phyloP scores from a whole-genome alignment of 2,113 vertebrate genomes.

The Serinus canaria region DNA sequence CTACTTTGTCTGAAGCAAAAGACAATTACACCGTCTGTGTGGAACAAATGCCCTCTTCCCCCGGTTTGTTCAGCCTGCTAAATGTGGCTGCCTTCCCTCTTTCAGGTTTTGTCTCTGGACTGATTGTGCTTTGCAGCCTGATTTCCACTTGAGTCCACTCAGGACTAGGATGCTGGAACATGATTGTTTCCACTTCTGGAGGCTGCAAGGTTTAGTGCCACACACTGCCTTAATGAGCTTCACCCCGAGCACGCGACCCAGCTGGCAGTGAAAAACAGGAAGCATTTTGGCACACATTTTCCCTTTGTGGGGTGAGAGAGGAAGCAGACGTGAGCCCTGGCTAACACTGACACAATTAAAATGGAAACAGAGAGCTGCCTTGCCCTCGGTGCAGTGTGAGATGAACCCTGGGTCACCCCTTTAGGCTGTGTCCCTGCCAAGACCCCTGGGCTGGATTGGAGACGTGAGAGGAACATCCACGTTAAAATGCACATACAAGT shows the following conservation, averaged over 20 bases:
- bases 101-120: conserved; percentile 28
- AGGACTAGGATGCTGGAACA: neutral
- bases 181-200: conserved; percentile 9
- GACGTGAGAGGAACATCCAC: rapidly evolving
- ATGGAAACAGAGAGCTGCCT: conserved; percentile 26
- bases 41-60: neutral
- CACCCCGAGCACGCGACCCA: neutral
- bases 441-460: neutral
- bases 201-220: neutral
- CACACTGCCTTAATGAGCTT: conserved; percentile 21
- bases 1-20: neutral
- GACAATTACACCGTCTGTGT: neutral
- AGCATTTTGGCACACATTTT: conserved; percentile 44
- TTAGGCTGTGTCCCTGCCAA: neutral
- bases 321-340: conserved; percentile 11
- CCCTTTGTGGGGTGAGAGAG: conserved; percentile 51
- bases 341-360: conserved; percentile 41
- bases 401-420: neutral
- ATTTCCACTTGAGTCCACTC: conserved; percentile 22
- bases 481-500: neutral
- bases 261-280: conserved; percentile 64
- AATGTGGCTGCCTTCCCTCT: neutral
- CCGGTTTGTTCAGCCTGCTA: neutral
- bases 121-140: neutral
- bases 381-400: neutral